A percentile compares a stretch with the other conserved stretches of the same genome.
Conservation (phyloP, 2,797 vertebrate species). For the Psittacula derbiana region DNA sequence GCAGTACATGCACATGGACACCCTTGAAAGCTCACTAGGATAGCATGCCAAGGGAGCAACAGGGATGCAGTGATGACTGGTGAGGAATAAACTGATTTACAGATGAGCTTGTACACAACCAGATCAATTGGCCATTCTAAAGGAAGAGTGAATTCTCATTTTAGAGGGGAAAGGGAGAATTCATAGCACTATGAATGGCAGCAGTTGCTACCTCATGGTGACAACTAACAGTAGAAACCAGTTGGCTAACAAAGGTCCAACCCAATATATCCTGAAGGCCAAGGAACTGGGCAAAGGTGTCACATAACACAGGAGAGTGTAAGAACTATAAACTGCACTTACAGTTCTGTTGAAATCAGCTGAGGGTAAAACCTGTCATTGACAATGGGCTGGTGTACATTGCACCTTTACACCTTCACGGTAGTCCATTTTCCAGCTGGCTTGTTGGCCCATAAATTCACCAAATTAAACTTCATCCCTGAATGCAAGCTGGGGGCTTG, state of each 20-base stretch:
- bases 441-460: slow-evolving; percentile 42
- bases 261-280: neutral
- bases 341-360: slow-evolving; percentile 28
- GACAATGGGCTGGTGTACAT: slow-evolving; percentile 17
- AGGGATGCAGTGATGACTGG: neutral
- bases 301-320: neutral
- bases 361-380: slow-evolving; percentile 21
- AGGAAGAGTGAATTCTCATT: neutral
- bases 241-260: neutral
- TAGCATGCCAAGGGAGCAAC: neutral
- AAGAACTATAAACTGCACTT: neutral
- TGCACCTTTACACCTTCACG: slow-evolving; percentile 48
- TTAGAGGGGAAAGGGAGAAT: neutral
- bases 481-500: neutral
- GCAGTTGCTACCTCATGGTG: neutral
- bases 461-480: slow-evolving; percentile 28
- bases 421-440: slow-evolving; percentile 42
- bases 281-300: neutral
- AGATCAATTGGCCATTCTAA: neutral
- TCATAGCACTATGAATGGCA: neutral
- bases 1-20: neutral
- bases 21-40: slow-evolving; percentile 3
- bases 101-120: neutral
- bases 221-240: neutral
- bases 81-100: neutral